Base-by-base conservation (phyloP, 2,888 invertebrate species). In the Tanytarsus gracilentus region DNA sequence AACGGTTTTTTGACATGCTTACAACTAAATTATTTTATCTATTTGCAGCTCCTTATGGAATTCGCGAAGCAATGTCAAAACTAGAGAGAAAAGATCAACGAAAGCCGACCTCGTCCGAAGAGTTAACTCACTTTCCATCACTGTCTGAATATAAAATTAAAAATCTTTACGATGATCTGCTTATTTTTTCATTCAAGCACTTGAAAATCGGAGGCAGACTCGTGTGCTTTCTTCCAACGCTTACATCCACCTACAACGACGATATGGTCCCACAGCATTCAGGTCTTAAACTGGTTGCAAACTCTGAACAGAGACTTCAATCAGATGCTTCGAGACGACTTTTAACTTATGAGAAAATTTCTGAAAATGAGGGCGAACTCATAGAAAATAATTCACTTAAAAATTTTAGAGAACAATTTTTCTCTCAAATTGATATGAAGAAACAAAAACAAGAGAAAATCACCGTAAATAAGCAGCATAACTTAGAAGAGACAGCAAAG, bases 161-260 rank as follows among this genome's bases (percentile, higher is more conserved):
- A 1, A 83, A 88, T 64, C 82, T 98, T 29, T 91, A 88, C 68
- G 76, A 76, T 53, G 98, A 99, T 74, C 77, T 99, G 50, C 74
- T 99, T 39, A 76, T 79, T 66, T 93, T 97, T 74, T 82, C 93
- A 0, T 88, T 88, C 0, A 77, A 76, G 55, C 85, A 88, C 70
- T 78, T 99, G 61, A 79, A 76, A 65, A 64, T 88, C 4, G 82
- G 85, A 4, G 88, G 95, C 9, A 36, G 36, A 9, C 36, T 36
- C 2, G 95, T 98, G 0, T 96, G 88, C 76, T 99, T 98, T 98
- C 84, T 95, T 67, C 99, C 99, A 25, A 78, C 95, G 33, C 85
- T 88, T 64, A 83, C 89, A 86, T 88, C 65, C 14, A 85, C 88
- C 64, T 92, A 90, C 70, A 71, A 75, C 0, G 82, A 83, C 53